Conservation (phyloP, 92 coral and sea anemone genomes). For the Meandrina meandrites region DNA sequence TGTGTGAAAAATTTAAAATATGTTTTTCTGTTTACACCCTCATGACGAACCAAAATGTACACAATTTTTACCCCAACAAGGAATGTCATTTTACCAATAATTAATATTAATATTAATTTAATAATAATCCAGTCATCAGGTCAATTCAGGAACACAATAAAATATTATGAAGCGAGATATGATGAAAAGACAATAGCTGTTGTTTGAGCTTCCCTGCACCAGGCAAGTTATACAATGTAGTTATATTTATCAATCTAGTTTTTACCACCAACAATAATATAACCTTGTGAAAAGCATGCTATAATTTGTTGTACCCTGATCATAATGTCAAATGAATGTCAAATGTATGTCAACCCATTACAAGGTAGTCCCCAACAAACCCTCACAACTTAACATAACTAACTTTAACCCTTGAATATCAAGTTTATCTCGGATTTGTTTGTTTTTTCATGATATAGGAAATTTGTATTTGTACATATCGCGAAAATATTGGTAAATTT, state of each 20-base stretch:
- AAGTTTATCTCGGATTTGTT: neutral
- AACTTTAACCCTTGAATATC: neutral
- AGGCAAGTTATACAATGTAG: neutral
- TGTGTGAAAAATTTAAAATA: conserved; percentile 27
- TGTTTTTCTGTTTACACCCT: neutral
- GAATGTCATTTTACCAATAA: neutral
- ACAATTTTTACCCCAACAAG: neutral
- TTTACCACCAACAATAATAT: neutral
- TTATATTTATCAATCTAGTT: neutral
- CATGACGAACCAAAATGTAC: neutral
- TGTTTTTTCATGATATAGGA: neutral
- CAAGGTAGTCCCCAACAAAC: neutral
- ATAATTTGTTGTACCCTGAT: neutral
- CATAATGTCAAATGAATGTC: too few relatives aligned
- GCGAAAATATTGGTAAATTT: neutral
- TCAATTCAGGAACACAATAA: neutral
- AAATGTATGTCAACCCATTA: neutral
- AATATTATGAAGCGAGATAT: neutral
- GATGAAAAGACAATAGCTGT: neutral
- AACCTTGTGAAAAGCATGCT: neutral
- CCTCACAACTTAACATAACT: neutral
- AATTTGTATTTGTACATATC: neutral
- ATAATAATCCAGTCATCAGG: neutral
- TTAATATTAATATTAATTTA: neutral
- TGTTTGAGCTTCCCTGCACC: neutral